Conservation (phyloP, 1,140 invertebrate species). For the Megalopta genalis region DNA sequence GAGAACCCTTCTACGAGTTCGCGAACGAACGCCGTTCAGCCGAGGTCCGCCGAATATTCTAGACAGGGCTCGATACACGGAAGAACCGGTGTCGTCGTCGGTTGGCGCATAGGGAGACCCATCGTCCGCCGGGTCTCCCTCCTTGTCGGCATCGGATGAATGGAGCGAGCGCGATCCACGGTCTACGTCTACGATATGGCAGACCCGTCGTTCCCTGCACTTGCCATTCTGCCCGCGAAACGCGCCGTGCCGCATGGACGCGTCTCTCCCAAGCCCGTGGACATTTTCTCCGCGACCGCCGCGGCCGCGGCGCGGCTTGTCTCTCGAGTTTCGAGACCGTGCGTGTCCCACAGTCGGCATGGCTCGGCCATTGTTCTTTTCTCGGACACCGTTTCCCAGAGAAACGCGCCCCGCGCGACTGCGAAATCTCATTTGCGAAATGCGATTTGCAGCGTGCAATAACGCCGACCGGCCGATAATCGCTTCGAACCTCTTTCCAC, state of each 20-base stretch:
- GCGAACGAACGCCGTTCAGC: too few relatives aligned
- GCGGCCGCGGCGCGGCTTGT: slow-evolving; percentile 11
- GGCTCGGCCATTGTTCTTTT: slow-evolving; percentile 46
- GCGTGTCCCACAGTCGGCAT: slow-evolving; percentile 39
- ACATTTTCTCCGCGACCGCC: not conserved
- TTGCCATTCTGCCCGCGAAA: slow-evolving; percentile 9
- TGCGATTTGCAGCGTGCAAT: slow-evolving; percentile 17
- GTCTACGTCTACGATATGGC: not conserved
- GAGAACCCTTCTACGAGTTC: too few relatives aligned
- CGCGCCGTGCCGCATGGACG: not conserved
- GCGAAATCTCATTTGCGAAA: slow-evolving; percentile 35
- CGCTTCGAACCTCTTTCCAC: too few relatives aligned
- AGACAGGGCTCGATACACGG: too few relatives aligned
- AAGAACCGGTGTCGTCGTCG: not conserved
- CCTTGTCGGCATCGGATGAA: slow-evolving; percentile 10
- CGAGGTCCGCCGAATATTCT: too few relatives aligned
- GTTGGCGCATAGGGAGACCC: not conserved
- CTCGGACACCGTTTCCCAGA: slow-evolving; percentile 9
- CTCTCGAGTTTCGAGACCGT: slow-evolving; percentile 31
- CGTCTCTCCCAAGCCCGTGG: not conserved
- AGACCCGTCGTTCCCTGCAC: slow-evolving; percentile 11
- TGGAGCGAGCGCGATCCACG: slow-evolving; percentile 13
- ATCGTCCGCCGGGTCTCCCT: slow-evolving; percentile 20
- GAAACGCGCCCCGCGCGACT: slow-evolving; percentile 19
- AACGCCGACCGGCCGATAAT: not conserved